phyloP scores from a whole-genome alignment of 64 coral and sea anemone species.

The Platygyra sinensis region DNA sequence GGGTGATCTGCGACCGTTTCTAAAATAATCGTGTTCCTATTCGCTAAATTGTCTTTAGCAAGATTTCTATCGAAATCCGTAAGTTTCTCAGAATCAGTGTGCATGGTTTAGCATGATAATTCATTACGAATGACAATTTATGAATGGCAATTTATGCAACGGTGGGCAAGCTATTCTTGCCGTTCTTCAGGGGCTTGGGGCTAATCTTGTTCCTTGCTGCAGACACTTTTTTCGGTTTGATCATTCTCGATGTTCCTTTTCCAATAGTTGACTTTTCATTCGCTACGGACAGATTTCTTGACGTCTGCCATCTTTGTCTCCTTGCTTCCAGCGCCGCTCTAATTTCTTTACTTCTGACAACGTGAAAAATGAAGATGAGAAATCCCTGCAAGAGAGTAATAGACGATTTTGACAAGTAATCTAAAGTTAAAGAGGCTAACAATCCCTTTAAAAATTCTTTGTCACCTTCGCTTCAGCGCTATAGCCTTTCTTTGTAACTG shows the following conservation, averaged over 20 bases:
- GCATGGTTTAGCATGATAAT: not conserved
- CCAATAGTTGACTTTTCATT: not conserved
- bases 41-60: too few relatives aligned
- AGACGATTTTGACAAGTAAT: too few relatives aligned
- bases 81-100: not conserved
- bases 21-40: too few relatives aligned
- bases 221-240: not conserved
- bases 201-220: not conserved
- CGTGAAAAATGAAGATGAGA: constrained; percentile 57
- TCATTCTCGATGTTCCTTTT: too few relatives aligned
- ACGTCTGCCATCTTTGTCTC: constrained; percentile 25
- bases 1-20: not conserved
- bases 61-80: not conserved
- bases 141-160: not conserved
- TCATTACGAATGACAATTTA: not conserved
- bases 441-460: too few relatives aligned
- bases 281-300: not conserved
- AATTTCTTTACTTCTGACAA: constrained; percentile 51
- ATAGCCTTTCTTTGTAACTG: too few relatives aligned
- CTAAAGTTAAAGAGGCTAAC: too few relatives aligned
- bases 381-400: constrained; percentile 21
- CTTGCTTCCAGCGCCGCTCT: not conserved
- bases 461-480: too few relatives aligned
- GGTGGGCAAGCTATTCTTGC: not conserved
- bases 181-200: not conserved